Base-by-base conservation (phyloP, 2,888 invertebrate genomes). In the Macropis europaea region DNA sequence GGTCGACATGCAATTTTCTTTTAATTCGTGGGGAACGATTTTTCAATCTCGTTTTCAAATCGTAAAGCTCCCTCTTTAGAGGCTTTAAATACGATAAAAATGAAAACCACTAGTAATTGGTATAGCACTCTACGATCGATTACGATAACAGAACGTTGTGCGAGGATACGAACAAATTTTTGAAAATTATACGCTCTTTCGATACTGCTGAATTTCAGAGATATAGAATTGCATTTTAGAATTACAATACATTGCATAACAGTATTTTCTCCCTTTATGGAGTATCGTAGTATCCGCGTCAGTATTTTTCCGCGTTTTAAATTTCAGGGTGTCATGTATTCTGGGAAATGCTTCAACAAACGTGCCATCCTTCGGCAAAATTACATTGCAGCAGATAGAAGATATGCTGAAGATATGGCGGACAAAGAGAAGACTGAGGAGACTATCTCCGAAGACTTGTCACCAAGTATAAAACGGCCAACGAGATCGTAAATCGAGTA, bases 401-500 rank as follows among this genome's bases (percentile, higher is more conserved):
- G n/a, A n/a, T 78, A 69, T 79, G 63, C 70, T 52, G 87, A 86
- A 89, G 87, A 91, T 90, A 95, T 95, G 97, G 96, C 96, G 93
- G 97, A 97, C 93, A 96, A 96, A 92, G 96, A 97, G 92, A 95
- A 94, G 84, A 89, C 90, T 67, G 97, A 98, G 91, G 96, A 97
- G 93, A 98, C 99, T 86, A 97, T 99, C 90, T 96, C 98, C 75
- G 97, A 97, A 91, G 99, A 99, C 94, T 94, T 98, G 98, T 99
- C 84, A 99, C 98, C 93, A 99, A 99, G 93, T 99, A 99, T 92
- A 99, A 98, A 93, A 96, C 98, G 95, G 98, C 99, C 87, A 99
- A 98, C 86, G 99, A 99, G 91, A 98, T 99, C 91, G 98, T 97
- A 81, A 99, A 99, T 91, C 95, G 98, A 90, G 96, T 97, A 79